Base-by-base conservation (phyloP, 2,888 invertebrate genomes). In the Stictocephala bisonia region DNA sequence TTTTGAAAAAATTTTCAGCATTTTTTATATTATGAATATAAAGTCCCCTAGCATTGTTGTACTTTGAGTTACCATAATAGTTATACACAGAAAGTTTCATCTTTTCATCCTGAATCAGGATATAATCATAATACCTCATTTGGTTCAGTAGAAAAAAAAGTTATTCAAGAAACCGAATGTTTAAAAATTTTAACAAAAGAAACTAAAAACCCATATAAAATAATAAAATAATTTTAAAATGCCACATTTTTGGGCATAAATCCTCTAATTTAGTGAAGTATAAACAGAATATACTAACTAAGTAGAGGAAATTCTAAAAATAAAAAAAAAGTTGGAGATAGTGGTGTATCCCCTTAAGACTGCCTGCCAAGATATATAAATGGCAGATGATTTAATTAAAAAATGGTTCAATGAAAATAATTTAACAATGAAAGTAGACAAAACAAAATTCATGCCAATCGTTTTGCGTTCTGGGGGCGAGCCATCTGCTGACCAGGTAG, bases 251-350 rank as follows among this genome's bases (percentile, higher is more conserved):
- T 66, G 26, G 44, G 64, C 27, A 66, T 66, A 41, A 66, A 44
- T 44, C 44, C 66, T 66, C 44, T 66, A 44, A 66, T 66, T 66
- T 66, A 66, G 24, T 66, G 44, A 44, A 44, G 48, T 66, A 66
- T 44, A 24, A 66, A 44, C 26, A 66, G 44, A 66, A 41, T 24
- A 44, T 66, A 66, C 44, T 64, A 64, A 41, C 9, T 53, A 53
- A 53, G 13, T 60, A 4, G 15, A 31, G 18, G 20, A 60, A 60
- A 60, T 4, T 31, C 4, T 2, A 18, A 60, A 60, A 31, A 7
- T 11, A 20, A 35, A 60, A 31, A 7, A 60, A 60, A 60, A 13
- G 9, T 60, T n/a, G n/a, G n/a, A 60, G 60, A 60, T 60, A 60
- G 60, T 60, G 40, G 29, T 35, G 35, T 60, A 60, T 60, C 60